Evolutionary conservation across 2,113 vertebrate genomes (phyloP), one percentile per base, ranked within the genome.

Genomic region (Bubo bubo): DNA sequence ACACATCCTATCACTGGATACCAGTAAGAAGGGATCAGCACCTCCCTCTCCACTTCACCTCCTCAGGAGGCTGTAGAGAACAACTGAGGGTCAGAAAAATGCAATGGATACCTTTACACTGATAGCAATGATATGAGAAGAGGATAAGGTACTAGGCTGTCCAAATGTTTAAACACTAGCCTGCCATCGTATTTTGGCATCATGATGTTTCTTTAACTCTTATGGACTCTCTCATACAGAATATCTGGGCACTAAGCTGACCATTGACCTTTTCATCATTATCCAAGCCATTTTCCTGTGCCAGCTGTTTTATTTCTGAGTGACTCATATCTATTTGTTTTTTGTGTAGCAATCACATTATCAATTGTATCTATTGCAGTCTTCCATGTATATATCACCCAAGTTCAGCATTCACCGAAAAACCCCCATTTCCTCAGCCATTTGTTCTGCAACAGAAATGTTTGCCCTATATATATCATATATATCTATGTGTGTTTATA

Each of bases 1-100:
- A 22, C 0, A 1, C 0, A 8, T 63, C 8, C 5, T 53, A 3
- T n/a, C 30, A n/a, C 21, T 60, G 59, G 6, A 19, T 60, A 64
- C 4, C 9, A 52, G 28, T 19, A 3, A 76, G 32, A 64, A 27
- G 32, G 41, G n/a, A 5, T 68, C 14, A 83, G 7, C 9, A 66
- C 6, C 11, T 77, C 22, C 4, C 3, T 28, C 21, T 68, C n/a
- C 10, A 1, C 28, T 49, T 62, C 32, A 4, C 12, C 24, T 73
- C 22, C 19, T 66, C 70, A 66, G 37, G 26, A 91, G n/a, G 5
- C 9, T 73, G 16, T 10, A 32, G 24, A 81, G 15, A 71, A 13
- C 35, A 74, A 14, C 72, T 56, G 21, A 73, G 24, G 11, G 14
- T 80, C 30, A 71, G 55, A 80, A 1, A 86, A 63, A 63, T 63